A percentile compares a stretch with the other conserved stretches of the same genome.
These are phyloP conservation scores for Leptopterna dolabrata DNA, from an alignment of 2,888 invertebrate genomes.

Conservation along the genomic window DNA sequence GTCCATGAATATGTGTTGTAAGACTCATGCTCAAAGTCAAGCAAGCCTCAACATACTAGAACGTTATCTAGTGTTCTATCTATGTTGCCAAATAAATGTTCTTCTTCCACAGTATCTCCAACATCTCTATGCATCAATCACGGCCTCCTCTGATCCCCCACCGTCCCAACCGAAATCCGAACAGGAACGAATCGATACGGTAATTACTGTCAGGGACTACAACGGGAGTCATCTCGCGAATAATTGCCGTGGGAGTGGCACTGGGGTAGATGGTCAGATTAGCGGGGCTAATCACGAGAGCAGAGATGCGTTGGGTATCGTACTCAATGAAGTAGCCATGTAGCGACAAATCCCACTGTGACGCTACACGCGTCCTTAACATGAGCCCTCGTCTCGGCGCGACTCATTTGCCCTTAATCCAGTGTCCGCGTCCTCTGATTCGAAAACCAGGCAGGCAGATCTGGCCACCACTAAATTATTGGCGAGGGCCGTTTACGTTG, in stretches of 20 bases:
- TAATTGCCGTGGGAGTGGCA: not conserved
- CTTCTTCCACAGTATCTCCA: too few species aligned
- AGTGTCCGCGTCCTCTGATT: not conserved
- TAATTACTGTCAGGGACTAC: not conserved
- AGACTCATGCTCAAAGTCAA: too few species aligned
- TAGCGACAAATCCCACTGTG: slow-evolving; percentile 17
- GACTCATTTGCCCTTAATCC: not conserved
- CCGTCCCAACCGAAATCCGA: not conserved
- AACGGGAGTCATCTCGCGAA: not conserved
- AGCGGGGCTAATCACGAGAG: not conserved
- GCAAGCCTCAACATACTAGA: too few species aligned
- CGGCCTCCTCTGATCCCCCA: not conserved
- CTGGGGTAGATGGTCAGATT: not conserved
- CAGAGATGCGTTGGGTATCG: not conserved
- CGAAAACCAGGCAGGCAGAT: not conserved
- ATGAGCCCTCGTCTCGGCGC: not conserved
- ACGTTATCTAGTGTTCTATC: too few species aligned
- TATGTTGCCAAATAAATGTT: too few species aligned
- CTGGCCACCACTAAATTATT: not conserved
- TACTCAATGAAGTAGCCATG: not conserved
- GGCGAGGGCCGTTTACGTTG: too few species aligned
- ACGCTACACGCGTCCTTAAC: slow-evolving; percentile 9
- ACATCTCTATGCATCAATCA: too few species aligned
- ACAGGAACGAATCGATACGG: not conserved
- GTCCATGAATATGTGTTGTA: too few species aligned